These are phyloP conservation scores for Neogobius melanostomus DNA, from an alignment of 2,113 vertebrate species.

Conservation along the genomic window DNA sequence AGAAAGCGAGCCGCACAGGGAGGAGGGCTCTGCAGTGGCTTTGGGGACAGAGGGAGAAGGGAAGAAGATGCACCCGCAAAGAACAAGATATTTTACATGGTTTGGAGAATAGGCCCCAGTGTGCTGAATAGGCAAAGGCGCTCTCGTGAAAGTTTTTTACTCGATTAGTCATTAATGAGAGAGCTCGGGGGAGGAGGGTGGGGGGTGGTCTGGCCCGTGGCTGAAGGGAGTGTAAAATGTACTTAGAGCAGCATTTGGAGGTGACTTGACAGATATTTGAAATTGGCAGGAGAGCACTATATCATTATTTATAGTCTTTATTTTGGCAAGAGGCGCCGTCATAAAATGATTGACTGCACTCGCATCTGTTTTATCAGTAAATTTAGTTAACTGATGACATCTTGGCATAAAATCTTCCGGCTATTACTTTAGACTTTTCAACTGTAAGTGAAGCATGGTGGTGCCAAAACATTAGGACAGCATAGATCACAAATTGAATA, in stretches of 20 bases:
- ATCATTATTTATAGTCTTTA: conserved; percentile 16
- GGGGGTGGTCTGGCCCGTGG: not conserved
- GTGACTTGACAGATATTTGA: conserved; percentile 49
- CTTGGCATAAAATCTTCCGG: conserved; percentile 36
- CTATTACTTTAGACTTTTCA: conserved; percentile 26
- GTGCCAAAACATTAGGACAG: not conserved
- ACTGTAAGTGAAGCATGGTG: not conserved
- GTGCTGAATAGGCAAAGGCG: conserved; percentile 55
- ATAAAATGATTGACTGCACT: conserved; percentile 36
- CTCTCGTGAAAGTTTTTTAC: conserved; percentile 60
- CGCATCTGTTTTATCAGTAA: conserved; percentile 39
- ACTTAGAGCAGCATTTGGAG: conserved; percentile 36
- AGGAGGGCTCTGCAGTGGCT: conserved; percentile 13
- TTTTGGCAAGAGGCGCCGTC: conserved; percentile 28
- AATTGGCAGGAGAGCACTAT: conserved; percentile 22
- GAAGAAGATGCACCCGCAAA: conserved; percentile 7
- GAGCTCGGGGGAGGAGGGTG: conserved; percentile 12
- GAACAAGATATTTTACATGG: conserved; percentile 12
- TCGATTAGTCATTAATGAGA: conserved; percentile 67
- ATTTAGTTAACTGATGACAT: conserved; percentile 50
- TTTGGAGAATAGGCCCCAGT: conserved; percentile 22
- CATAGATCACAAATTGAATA: too few relatives aligned
- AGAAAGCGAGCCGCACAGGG: conserved; percentile 8
- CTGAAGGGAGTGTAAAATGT: conserved; percentile 24
- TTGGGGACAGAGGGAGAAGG: conserved; percentile 16